These are phyloP conservation scores for Salvelinus alpinus DNA, from an alignment of 2,113 vertebrate species.

Conservation along the genomic window DNA sequence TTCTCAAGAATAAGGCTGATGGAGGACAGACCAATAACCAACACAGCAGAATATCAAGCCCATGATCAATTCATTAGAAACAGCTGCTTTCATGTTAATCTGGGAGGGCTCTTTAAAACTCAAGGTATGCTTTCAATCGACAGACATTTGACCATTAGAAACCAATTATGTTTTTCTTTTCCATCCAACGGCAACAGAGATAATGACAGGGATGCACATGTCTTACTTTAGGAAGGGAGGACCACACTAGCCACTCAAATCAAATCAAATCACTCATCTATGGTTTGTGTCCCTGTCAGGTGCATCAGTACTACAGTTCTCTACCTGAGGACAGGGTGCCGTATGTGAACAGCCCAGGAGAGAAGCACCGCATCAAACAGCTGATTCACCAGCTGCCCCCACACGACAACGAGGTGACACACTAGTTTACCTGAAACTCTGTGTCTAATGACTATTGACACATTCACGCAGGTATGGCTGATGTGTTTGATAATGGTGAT, in stretches of 20 bases:
- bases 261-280: not conserved
- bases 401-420: slow-evolving; percentile 95
- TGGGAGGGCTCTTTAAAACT: not conserved
- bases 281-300: slow-evolving; percentile 68
- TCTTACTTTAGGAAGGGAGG: too few relatives aligned
- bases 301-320: slow-evolving; percentile 97
- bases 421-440: not conserved
- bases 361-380: slow-evolving; percentile 95
- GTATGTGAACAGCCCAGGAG: slow-evolving; percentile 95
- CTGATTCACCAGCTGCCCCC: slow-evolving; percentile 94
- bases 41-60: slow-evolving; percentile 4
- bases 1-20: slow-evolving; percentile 16
- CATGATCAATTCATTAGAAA: slow-evolving; percentile 23
- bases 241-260: too few relatives aligned
- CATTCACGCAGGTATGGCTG: not conserved
- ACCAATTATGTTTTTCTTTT: too few relatives aligned
- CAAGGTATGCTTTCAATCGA: too few relatives aligned
- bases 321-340: slow-evolving; percentile 97
- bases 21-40: not conserved
- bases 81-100: slow-evolving; percentile 4
- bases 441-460: too few relatives aligned
- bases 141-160: too few relatives aligned
- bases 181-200: too few relatives aligned
- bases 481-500: not conserved
- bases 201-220: too few relatives aligned